A percentile compares a stretch with the other conserved stretches of the same genome.
Evolutionary conservation across 2,113 vertebrate genomes (phyloP).

Genomic region (Mesembrinibis cayennensis): DNA sequence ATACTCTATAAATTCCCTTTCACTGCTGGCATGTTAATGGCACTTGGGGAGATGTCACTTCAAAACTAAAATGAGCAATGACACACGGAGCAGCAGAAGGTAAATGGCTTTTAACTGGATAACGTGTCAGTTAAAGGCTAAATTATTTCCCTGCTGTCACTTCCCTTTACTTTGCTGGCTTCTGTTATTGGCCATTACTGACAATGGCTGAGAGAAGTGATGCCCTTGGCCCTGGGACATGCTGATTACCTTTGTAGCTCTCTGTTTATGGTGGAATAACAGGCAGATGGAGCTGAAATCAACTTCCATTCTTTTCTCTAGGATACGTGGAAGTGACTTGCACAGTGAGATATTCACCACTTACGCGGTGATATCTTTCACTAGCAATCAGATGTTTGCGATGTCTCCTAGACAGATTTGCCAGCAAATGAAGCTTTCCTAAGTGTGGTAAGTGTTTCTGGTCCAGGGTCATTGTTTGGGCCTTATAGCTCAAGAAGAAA

Average conservation of each 20-base stretch:
- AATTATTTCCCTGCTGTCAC: constrained; percentile 72
- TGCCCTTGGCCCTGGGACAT: constrained; percentile 45
- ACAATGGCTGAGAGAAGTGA: not conserved
- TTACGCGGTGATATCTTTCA: rapidly evolving
- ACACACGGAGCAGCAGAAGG: constrained; percentile 63
- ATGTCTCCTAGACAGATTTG: not conserved
- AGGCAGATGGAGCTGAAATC: not conserved
- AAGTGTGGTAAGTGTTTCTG: not conserved
- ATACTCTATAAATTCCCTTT: not conserved
- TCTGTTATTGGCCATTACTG: constrained; percentile 24
- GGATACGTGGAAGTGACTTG: not conserved
- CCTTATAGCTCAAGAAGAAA: not conserved
- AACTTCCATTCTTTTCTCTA: not conserved
- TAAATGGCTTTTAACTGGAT: constrained; percentile 73
- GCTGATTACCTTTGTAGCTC: not conserved
- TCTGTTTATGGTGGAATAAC: not conserved
- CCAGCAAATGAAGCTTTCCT: not conserved
- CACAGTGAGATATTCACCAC: not conserved
- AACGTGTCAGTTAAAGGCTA: constrained; percentile 66
- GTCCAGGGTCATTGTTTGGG: not conserved
- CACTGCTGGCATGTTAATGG: not conserved
- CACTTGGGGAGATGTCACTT: constrained; percentile 58
- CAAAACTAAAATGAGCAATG: constrained; percentile 59
- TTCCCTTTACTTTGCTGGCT: constrained; percentile 27
- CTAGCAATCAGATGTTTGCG: not conserved